Evolutionary conservation across 2,797 vertebrate species (phyloP).

Genomic region (Mus spretus): DNA sequence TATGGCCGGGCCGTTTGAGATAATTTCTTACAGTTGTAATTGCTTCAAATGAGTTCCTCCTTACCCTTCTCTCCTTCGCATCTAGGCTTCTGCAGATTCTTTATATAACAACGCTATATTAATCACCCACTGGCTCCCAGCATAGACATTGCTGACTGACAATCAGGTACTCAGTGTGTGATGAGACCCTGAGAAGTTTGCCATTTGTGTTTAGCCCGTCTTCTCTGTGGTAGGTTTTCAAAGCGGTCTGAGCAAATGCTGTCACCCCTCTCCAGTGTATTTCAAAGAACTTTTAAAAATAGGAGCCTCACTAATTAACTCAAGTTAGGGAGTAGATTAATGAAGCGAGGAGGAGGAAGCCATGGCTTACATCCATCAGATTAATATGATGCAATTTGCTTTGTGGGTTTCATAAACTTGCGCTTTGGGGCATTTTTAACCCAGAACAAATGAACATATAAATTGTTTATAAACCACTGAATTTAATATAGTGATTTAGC

Average conservation of each 20-base stretch:
- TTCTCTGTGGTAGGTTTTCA: slow-evolving; percentile 76
- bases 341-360: slow-evolving; percentile 85
- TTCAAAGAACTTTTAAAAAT: slow-evolving; percentile 85
- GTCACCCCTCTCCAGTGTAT: slow-evolving; percentile 61
- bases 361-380: slow-evolving; percentile 80
- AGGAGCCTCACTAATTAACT: slow-evolving; percentile 87
- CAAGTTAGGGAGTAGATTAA: slow-evolving; percentile 89
- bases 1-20: slow-evolving; percentile 9
- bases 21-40: not conserved
- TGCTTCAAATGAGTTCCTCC: slow-evolving; percentile 4
- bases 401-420: slow-evolving; percentile 86
- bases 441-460: slow-evolving; percentile 87
- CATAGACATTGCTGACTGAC: slow-evolving; percentile 40
- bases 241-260: slow-evolving; percentile 65
- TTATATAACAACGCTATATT: slow-evolving; percentile 50
- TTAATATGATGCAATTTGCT: slow-evolving; percentile 86
- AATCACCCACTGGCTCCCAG: slow-evolving; percentile 56
- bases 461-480: slow-evolving; percentile 89
- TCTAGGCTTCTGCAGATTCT: slow-evolving; percentile 1
- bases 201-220: slow-evolving; percentile 61
- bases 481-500: slow-evolving; percentile 88
- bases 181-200: slow-evolving; percentile 62
- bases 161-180: slow-evolving; percentile 68
- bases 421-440: slow-evolving; percentile 89
- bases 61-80: not conserved